Base-by-base conservation (phyloP, 2,797 vertebrate species). In the Thripadectes ignobilis region DNA sequence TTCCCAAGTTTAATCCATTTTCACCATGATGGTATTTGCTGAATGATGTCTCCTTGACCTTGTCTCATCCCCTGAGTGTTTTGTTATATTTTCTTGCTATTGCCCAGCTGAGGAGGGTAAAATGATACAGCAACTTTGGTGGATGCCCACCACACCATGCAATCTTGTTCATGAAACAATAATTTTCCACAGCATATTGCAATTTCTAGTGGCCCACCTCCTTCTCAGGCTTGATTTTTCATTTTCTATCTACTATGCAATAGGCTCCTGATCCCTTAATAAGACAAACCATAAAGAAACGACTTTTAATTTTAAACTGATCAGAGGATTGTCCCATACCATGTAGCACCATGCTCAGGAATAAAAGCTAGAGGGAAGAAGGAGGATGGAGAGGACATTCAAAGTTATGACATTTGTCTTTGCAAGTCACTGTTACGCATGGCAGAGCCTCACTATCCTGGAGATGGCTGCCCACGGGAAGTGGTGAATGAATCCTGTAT, bases 371-470 rank as follows among this genome's bases (percentile, higher is more conserved):
- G 7, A 38, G 9, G 6, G 11, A 45, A 84, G 24, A 48, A 68
- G 20, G 2, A 83, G 7, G 3, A 2, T 26, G 7, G 4, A 7
- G 18, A 19, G 2, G 12, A 39, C 6, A 2, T 71, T 87, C 0
- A 0, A 18, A 66, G 10, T 39, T 3, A 24, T 5, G 6, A 1
- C 3, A 1, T 52, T 39, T n/a, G 8, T 48, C 17, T 83, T 79
- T 32, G 45, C 10, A 62, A 36, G 22, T 57, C 12, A 34, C 2
- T 0, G 1, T 41, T 34, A 19, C 0, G 0, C 1, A 1, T 21
- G 27, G 24, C 24, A 13, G 4, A 76, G 7, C 18, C 16, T 34
- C 29, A 8, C n/a, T 67, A 39, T 46, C 30, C 8, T 46, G 30
- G 27, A 65, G 8, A 22, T 22, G 4, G 8, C 14, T 77, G 34